Conservation (phyloP, 2,113 vertebrate genomes). For the Callopanchax toddi region DNA sequence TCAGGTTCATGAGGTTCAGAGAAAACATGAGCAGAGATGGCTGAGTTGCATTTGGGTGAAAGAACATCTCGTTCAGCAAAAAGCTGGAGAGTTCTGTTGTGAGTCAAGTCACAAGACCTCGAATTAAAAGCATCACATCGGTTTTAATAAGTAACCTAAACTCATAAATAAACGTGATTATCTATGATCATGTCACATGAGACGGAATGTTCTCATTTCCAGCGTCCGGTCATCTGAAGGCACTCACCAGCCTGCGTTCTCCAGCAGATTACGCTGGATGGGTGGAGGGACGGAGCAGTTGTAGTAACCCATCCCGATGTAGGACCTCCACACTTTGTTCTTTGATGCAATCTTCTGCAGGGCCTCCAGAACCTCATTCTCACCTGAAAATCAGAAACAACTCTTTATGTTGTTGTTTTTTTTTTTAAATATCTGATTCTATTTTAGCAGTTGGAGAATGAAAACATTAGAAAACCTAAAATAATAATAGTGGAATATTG, state of each 20-base stretch:
- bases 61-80: constrained; percentile 19
- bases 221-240: background rate
- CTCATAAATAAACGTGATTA: constrained; percentile 10
- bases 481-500: too few relatives aligned
- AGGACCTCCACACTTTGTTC: constrained; percentile 96
- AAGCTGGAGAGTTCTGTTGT: constrained; percentile 15
- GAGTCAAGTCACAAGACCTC: constrained; percentile 36
- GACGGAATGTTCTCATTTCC: background rate
- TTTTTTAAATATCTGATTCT: background rate
- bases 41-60: constrained; percentile 13
- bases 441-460: background rate
- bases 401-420: background rate
- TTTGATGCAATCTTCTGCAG: constrained; percentile 88
- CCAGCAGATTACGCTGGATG: constrained; percentile 91
- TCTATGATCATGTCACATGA: background rate
- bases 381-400: constrained; percentile 79
- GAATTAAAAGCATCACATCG: constrained; percentile 7
- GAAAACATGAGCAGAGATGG: constrained; percentile 4
- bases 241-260: constrained; percentile 96
- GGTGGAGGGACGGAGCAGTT: constrained; percentile 92
- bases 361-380: constrained; percentile 92
- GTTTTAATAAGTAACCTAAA: constrained; percentile 26
- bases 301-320: constrained; percentile 99
- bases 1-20: background rate
- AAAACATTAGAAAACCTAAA: too few relatives aligned